These are phyloP conservation scores for Alloplasta piceator DNA, from an alignment of 2,888 invertebrate genomes.

Conservation along the genomic window DNA sequence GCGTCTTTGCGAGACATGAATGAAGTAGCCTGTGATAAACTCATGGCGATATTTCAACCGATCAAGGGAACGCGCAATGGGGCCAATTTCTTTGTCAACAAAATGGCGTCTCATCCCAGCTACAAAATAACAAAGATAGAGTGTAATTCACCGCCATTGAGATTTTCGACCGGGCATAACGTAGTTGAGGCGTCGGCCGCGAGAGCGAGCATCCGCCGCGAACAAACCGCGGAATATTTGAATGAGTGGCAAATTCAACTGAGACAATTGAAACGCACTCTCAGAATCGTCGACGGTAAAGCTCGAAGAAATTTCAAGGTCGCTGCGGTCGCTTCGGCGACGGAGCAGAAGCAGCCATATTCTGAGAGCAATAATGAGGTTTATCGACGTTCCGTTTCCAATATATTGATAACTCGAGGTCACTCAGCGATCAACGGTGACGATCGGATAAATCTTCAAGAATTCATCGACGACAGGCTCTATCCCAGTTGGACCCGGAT, in stretches of 20 bases:
- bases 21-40: slow-evolving; percentile 83
- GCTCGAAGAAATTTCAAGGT: slow-evolving; percentile 42
- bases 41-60: slow-evolving; percentile 84
- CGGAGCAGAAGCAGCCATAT: too few species aligned
- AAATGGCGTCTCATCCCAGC: slow-evolving; percentile 83
- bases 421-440: slow-evolving; percentile 15
- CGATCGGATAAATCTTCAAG: slow-evolving; percentile 58
- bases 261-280: slow-evolving; percentile 77
- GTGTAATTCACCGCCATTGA: slow-evolving; percentile 79
- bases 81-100: slow-evolving; percentile 78
- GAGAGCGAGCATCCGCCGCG: slow-evolving; percentile 50
- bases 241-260: slow-evolving; percentile 79
- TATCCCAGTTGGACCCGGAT: slow-evolving; percentile 84
- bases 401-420: slow-evolving; percentile 83
- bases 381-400: slow-evolving; percentile 76
- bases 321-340: not conserved
- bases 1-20: slow-evolving; percentile 83
- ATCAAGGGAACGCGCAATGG: slow-evolving; percentile 72
- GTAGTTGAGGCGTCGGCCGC: not conserved
- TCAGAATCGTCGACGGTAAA: slow-evolving; percentile 67
- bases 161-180: slow-evolving; percentile 20
- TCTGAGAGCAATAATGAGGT: slow-evolving; percentile 27
- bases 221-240: slow-evolving; percentile 61
- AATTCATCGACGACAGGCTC: slow-evolving; percentile 78
- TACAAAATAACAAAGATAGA: slow-evolving; percentile 84